These are phyloP conservation scores for Staurois parvus DNA, from an alignment of 2,797 vertebrate genomes.

Conservation along the genomic window DNA sequence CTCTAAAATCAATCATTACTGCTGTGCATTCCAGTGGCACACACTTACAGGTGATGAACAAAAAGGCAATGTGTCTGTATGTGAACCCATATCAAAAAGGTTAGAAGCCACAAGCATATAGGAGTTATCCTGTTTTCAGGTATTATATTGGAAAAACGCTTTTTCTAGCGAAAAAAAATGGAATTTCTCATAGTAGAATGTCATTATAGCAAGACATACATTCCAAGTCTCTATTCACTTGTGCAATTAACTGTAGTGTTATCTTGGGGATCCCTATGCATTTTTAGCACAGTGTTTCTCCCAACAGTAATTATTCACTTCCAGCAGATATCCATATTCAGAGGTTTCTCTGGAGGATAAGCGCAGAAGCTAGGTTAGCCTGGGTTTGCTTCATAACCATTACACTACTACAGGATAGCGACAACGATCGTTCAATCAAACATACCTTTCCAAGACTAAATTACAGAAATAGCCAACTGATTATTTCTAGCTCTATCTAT, in stretches of 20 bases:
- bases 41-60: background rate
- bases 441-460: background rate
- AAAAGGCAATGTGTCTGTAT: background rate
- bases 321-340: background rate
- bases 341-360: background rate
- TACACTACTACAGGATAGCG: background rate
- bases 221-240: slow-evolving; percentile 12
- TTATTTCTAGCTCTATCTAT: too few relatives aligned
- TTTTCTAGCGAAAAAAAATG: background rate
- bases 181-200: background rate
- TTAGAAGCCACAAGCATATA: background rate
- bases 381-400: background rate
- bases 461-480: too few relatives aligned
- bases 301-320: slow-evolving; percentile 5
- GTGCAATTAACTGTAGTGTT: slow-evolving; percentile 26
- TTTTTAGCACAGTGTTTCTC: background rate
- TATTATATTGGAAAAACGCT: background rate
- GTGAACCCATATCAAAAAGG: background rate
- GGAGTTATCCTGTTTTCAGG: background rate
- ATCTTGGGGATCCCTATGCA: background rate
- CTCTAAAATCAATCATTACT: too few relatives aligned
- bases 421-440: background rate
- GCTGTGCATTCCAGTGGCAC: background rate
- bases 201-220: background rate
- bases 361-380: slow-evolving; percentile 2